Conservation (phyloP, 53 echinoderm and acorn worm species). For the Stichopus horrens region DNA sequence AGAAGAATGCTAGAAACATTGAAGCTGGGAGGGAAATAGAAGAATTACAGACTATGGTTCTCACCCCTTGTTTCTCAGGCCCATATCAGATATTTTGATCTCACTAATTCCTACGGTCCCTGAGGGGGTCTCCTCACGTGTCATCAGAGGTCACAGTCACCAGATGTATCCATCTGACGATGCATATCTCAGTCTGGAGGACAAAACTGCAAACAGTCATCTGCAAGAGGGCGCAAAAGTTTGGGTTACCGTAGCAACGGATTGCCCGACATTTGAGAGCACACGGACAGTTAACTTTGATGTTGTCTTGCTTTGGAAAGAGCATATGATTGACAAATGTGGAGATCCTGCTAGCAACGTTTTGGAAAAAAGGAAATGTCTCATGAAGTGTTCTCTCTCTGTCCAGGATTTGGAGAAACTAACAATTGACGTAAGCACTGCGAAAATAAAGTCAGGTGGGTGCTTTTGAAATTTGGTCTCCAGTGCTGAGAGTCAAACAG, state of each 20-base stretch:
- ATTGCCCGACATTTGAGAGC: conserved; percentile 9
- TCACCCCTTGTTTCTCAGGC: neutral
- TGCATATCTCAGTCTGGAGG: neutral
- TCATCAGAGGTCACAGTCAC: neutral
- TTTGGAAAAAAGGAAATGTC: neutral
- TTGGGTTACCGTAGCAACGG: neutral
- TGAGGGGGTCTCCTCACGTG: neutral
- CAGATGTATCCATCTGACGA: conserved; percentile 6
- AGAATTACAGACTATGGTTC: too few species aligned
- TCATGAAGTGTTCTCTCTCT: conserved; percentile 20
- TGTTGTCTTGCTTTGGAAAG: conserved; percentile 19
- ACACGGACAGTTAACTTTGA: neutral
- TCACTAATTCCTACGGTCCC: neutral
- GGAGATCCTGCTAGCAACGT: neutral
- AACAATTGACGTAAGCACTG: neutral
- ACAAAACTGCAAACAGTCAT: neutral
- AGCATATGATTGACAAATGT: neutral
- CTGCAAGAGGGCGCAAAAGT: neutral
- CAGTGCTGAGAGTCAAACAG: neutral
- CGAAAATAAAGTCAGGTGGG: neutral
- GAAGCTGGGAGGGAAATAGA: too few species aligned
- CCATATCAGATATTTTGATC: conserved; percentile 10
- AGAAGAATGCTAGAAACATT: too few species aligned
- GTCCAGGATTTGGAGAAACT: neutral
- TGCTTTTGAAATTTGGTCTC: neutral